These are phyloP conservation scores for Pycnonotus jocosus DNA, from an alignment of 2,113 vertebrate genomes.

Conservation along the genomic window DNA sequence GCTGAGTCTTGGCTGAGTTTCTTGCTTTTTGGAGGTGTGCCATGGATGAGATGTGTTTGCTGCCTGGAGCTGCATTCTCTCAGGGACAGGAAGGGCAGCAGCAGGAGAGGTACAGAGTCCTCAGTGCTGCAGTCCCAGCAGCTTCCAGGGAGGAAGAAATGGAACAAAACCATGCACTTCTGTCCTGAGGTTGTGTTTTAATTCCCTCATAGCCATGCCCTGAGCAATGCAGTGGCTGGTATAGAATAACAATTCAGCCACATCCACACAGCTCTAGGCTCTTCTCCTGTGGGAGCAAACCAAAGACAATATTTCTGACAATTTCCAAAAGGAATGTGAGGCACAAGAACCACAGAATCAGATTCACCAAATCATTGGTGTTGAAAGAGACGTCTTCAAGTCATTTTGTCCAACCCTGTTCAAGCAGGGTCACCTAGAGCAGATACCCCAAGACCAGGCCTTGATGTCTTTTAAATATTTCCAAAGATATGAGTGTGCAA, in stretches of 20 bases:
- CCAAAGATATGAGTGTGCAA: neutral
- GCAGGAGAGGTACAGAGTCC: neutral
- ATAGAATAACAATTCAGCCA: neutral
- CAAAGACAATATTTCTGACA: neutral
- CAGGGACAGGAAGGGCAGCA: neutral
- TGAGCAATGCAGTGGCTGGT: neutral
- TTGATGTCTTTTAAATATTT: neutral
- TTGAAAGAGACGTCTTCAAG: neutral
- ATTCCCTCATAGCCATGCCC: neutral
- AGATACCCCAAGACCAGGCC: neutral
- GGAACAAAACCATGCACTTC: neutral
- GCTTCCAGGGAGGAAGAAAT: neutral
- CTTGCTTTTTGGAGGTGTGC: neutral
- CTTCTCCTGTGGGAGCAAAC: neutral
- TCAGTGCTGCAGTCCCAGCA: neutral
- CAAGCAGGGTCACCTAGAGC: neutral
- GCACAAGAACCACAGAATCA: neutral
- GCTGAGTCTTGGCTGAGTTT: neutral
- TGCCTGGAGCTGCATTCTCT: neutral
- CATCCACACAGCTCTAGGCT: neutral
- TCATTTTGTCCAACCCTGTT: neutral
- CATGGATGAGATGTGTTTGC: neutral
- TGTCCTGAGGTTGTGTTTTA: neutral
- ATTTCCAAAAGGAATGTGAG: neutral
- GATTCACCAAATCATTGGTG: neutral